Conservation (phyloP, 2,888 invertebrate genomes). For the Fragum sueziense region DNA sequence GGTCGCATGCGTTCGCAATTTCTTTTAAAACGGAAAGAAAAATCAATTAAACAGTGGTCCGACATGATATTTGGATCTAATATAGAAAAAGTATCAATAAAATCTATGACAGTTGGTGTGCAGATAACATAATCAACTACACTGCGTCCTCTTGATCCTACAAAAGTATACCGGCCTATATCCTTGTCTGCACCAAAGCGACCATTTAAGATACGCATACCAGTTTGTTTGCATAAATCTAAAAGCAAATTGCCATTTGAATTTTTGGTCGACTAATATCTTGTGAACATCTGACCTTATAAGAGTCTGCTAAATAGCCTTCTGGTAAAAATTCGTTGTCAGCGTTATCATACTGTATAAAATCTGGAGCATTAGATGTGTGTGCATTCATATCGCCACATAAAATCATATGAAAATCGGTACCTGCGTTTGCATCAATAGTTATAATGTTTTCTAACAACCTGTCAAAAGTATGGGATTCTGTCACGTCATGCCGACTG, state of each 20-base stretch:
- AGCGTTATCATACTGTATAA: conserved; percentile 19
- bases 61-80: no score
- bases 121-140: no score
- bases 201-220: conserved; percentile 24
- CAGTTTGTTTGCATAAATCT: conserved; percentile 30
- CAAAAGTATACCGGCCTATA: neutral
- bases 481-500: conserved; percentile 11
- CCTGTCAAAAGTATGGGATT: conserved; percentile 16
- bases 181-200: conserved; percentile 12
- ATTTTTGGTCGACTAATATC: conserved; percentile 5
- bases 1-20: neutral
- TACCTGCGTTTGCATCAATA: no score
- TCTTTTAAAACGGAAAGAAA: neutral
- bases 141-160: conserved; percentile 10
- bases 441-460: neutral
- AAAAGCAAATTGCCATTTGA: conserved; percentile 3
- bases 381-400: no score
- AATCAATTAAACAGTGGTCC: neutral
- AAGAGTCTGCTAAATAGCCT: neutral
- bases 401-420: no score
- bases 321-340: no score
- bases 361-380: neutral
- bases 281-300: neutral
- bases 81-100: neutral
- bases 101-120: neutral